These are phyloP conservation scores for Euspilapteryx auroguttella DNA, from an alignment of 2,888 invertebrate species.

Conservation along the genomic window DNA sequence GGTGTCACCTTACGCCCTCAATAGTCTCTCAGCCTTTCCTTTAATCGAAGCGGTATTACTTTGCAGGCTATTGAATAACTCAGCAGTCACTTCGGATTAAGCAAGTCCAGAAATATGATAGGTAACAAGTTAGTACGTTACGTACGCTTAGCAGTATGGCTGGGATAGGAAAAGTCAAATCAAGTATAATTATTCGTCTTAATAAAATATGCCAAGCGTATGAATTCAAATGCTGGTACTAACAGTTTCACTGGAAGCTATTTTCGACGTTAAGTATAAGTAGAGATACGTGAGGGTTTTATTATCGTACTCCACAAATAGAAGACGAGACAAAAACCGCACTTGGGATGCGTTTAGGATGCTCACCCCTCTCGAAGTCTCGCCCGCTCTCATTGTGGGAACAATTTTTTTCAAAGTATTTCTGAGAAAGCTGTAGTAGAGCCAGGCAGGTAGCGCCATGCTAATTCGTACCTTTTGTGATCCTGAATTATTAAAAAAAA, in stretches of 20 bases:
- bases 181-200: no score
- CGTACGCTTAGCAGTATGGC: no score
- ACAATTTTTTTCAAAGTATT: constrained; percentile 34
- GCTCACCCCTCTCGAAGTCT: constrained; percentile 26
- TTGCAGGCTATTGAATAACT: constrained; percentile 50
- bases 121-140: no score
- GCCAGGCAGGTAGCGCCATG: constrained; percentile 36
- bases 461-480: constrained; percentile 27
- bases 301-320: constrained; percentile 44
- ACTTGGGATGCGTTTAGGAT: constrained; percentile 25
- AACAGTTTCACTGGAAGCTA: no score
- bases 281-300: constrained; percentile 28
- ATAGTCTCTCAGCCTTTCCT: constrained; percentile 35
- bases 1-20: constrained; percentile 51
- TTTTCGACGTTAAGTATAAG: not conserved
- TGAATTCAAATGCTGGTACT: no score
- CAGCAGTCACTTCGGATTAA: constrained; percentile 30
- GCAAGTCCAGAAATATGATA: no score
- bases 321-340: constrained; percentile 43
- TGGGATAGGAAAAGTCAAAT: no score
- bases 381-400: constrained; percentile 41
- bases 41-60: constrained; percentile 25
- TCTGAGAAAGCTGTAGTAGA: constrained; percentile 37
- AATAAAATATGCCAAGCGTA: no score
- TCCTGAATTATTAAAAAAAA: no score